Conservation (phyloP, 2,797 vertebrate species). For the Pipistrellus nathusii region DNA sequence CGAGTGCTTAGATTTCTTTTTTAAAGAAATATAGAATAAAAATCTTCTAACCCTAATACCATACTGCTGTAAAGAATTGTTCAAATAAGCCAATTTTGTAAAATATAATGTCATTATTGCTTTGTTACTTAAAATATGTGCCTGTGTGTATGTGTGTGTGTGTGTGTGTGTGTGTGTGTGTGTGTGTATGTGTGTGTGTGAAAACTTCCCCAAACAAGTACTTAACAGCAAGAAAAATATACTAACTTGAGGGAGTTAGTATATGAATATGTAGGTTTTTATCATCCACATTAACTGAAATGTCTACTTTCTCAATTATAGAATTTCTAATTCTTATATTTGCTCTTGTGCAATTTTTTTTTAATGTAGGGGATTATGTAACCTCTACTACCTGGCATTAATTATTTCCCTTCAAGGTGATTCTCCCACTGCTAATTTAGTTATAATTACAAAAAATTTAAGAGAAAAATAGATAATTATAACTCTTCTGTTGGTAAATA, state of each 20-base stretch:
- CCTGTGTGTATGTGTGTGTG: too few relatives aligned
- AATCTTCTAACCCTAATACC: not conserved
- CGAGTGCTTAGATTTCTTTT: not conserved
- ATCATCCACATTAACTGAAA: not conserved
- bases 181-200: too few relatives aligned
- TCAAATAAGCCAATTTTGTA: conserved; percentile 32
- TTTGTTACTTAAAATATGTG: conserved; percentile 17
- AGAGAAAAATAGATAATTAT: conserved; percentile 34
- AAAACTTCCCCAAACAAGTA: not conserved
- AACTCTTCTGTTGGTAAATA: not conserved
- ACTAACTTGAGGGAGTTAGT: not conserved
- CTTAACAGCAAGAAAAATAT: not conserved
- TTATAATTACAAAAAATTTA: not conserved
- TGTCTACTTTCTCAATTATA: not conserved
- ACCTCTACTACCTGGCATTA: not conserved
- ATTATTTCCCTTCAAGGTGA: not conserved
- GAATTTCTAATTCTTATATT: conserved; percentile 15
- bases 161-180: too few relatives aligned
- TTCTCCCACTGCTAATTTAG: not conserved
- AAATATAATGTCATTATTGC: not conserved
- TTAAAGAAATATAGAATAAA: not conserved
- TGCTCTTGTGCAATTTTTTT: not conserved
- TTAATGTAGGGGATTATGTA: conserved; percentile 3
- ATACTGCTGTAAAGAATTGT: not conserved
- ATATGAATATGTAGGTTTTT: not conserved